Percentiles rank a stretch among this genome's conserved stretches.
These are phyloP conservation scores for Phasianus colchicus DNA, from an alignment of 2,113 vertebrate species.

Conservation along the genomic window DNA sequence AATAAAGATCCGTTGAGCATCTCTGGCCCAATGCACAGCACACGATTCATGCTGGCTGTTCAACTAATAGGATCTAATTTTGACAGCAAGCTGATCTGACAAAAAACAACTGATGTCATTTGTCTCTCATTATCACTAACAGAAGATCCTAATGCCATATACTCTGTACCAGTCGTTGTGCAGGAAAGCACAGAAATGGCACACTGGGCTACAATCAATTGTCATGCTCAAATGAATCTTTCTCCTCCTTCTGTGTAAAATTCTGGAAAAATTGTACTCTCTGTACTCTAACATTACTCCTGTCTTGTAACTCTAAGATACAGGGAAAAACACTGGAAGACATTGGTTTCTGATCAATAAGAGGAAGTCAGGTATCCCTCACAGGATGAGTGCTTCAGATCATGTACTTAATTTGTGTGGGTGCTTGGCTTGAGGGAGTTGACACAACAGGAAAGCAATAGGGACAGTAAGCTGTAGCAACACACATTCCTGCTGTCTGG, in stretches of 20 bases:
- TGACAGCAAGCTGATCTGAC: background rate
- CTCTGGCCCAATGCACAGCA: background rate
- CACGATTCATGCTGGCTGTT: background rate
- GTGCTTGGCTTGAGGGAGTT: background rate
- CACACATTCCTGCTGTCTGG: background rate
- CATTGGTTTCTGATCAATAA: background rate
- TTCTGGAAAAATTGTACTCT: background rate
- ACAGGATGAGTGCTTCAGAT: background rate
- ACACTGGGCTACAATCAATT: background rate
- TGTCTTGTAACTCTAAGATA: background rate
- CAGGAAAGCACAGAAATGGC: background rate
- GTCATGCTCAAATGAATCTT: background rate
- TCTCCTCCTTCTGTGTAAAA: background rate
- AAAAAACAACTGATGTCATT: background rate
- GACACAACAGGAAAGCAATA: background rate
- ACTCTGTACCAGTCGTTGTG: background rate
- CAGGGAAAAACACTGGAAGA: background rate
- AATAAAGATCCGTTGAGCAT: background rate
- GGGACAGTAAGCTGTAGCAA: background rate
- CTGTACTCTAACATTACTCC: fast-evolving
- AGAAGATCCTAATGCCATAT: background rate
- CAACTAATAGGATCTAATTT: background rate
- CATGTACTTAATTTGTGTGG: background rate
- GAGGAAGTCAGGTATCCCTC: background rate
- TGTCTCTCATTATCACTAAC: background rate